These are phyloP conservation scores for Geothlypis trichas DNA, from an alignment of 2,113 vertebrate genomes.

Conservation along the genomic window DNA sequence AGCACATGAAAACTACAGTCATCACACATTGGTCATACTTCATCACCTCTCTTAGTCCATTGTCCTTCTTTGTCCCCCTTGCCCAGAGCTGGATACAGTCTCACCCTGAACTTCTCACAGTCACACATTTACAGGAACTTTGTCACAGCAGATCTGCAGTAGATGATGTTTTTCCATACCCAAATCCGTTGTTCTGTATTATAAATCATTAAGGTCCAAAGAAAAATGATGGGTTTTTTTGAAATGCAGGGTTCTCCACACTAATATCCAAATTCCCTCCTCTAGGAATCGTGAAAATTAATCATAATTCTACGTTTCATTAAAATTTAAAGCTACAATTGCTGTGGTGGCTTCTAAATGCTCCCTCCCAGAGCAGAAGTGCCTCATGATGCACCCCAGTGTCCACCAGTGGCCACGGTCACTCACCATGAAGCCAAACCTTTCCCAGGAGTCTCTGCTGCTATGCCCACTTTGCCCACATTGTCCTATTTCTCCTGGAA, in stretches of 20 bases:
- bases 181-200: neutral
- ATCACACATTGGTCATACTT: neutral
- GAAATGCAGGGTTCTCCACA: neutral
- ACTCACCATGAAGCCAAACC: neutral
- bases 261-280: neutral
- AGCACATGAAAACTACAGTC: neutral
- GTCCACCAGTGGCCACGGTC: fast-evolving
- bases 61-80: neutral
- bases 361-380: neutral
- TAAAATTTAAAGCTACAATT: neutral
- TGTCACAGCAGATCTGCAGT: neutral
- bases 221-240: fast-evolving
- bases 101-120: neutral
- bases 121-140: neutral
- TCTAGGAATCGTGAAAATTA: neutral
- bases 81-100: neutral
- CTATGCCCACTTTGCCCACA: neutral
- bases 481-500: neutral
- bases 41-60: neutral
- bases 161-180: neutral
- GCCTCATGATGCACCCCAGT: neutral
- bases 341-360: neutral
- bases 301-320: neutral
- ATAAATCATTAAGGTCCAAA: neutral
- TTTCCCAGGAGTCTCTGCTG: neutral